phyloP scores from a whole-genome alignment of 2,888 invertebrate genomes.

The Leptinotarsa haldemani region DNA sequence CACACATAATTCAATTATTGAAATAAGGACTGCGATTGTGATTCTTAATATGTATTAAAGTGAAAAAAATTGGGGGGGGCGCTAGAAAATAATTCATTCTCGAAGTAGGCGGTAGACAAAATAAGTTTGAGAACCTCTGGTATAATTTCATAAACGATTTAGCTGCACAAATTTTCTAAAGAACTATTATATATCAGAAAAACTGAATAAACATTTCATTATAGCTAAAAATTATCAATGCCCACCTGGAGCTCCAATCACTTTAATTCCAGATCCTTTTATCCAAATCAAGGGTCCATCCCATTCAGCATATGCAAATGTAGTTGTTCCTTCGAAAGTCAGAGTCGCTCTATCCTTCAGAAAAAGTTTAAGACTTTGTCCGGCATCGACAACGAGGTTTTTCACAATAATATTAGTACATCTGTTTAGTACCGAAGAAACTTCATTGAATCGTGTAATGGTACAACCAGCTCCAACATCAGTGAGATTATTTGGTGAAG shows the following conservation, averaged over 20 bases:
- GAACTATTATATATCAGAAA: too few relatives aligned
- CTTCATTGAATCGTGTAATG: slow-evolving; percentile 20
- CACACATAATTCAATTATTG: too few relatives aligned
- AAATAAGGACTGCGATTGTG: too few relatives aligned
- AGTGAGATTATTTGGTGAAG: not conserved
- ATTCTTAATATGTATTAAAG: too few relatives aligned
- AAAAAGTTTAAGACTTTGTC: slow-evolving; percentile 37
- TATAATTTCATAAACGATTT: too few relatives aligned
- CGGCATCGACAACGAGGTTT: slow-evolving; percentile 42
- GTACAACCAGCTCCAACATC: slow-evolving; percentile 20
- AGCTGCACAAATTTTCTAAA: too few relatives aligned
- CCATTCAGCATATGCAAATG: slow-evolving; percentile 42
- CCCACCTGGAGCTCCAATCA: slow-evolving; percentile 39
- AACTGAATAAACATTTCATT: too few relatives aligned
- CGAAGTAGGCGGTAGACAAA: too few relatives aligned
- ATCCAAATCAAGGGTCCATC: slow-evolving; percentile 43
- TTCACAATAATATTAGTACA: slow-evolving; percentile 40
- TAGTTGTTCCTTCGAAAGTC: slow-evolving; percentile 38
- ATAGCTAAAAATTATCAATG: not conserved
- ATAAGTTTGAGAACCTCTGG: too few relatives aligned
- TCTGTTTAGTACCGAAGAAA: slow-evolving; percentile 31
- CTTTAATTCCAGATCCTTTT: slow-evolving; percentile 39
- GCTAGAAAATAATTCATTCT: too few relatives aligned
- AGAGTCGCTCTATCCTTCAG: slow-evolving; percentile 37
- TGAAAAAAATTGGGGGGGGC: too few relatives aligned